These are phyloP conservation scores for Corydoras maculifer DNA, from an alignment of 2,113 vertebrate genomes.

Conservation along the genomic window DNA sequence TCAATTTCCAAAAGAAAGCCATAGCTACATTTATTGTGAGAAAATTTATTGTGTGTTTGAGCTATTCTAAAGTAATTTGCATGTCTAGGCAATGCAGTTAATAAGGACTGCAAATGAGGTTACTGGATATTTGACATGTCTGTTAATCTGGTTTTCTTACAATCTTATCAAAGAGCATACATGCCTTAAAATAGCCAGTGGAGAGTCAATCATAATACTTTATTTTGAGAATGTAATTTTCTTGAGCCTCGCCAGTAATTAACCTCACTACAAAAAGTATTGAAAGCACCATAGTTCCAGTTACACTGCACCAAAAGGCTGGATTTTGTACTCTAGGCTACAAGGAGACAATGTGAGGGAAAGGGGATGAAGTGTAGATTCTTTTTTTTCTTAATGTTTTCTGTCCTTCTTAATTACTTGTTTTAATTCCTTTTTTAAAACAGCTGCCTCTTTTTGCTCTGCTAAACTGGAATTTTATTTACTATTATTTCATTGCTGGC, in stretches of 20 bases:
- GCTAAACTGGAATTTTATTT: slow-evolving; percentile 71
- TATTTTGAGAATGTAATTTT: slow-evolving; percentile 77
- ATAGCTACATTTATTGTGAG: slow-evolving; percentile 53
- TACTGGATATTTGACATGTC: slow-evolving; percentile 70
- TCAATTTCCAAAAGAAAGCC: slow-evolving; percentile 48
- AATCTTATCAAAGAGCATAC: slow-evolving; percentile 62
- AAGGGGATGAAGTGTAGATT: slow-evolving; percentile 51
- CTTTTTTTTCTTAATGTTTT: slow-evolving; percentile 44
- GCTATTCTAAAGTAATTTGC: slow-evolving; percentile 66
- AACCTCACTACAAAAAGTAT: slow-evolving; percentile 73
- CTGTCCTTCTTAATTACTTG: slow-evolving; percentile 34
- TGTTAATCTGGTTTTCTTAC: slow-evolving; percentile 65
- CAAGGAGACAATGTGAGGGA: slow-evolving; percentile 24
- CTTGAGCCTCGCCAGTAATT: slow-evolving; percentile 73
- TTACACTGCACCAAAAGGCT: slow-evolving; percentile 61
- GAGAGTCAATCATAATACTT: slow-evolving; percentile 68
- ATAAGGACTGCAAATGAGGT: slow-evolving; percentile 68
- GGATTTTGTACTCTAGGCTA: slow-evolving; percentile 55
- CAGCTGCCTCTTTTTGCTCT: slow-evolving; percentile 69
- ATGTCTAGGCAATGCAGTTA: slow-evolving; percentile 66
- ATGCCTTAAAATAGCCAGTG: slow-evolving; percentile 63
- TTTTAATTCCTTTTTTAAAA: slow-evolving; percentile 67
- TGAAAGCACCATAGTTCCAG: slow-evolving; percentile 65
- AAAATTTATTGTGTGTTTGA: slow-evolving; percentile 58
- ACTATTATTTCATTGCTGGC: slow-evolving; percentile 61